Evolutionary conservation across 2,888 invertebrate genomes (phyloP).

Genomic region (Cotesia congregata): DNA sequence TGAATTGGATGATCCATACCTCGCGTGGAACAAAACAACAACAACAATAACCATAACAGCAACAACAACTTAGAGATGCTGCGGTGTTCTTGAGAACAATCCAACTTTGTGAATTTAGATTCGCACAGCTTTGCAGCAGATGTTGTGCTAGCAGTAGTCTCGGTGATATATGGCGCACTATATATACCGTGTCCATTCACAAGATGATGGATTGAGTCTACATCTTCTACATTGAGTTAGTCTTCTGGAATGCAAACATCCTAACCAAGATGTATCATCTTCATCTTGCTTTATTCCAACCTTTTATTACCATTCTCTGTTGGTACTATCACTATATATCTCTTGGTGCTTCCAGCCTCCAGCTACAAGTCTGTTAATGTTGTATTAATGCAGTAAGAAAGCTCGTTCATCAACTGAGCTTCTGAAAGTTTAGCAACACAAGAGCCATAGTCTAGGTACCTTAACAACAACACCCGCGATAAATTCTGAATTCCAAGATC

Average conservation of each 20-base stretch:
- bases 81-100: slow-evolving; percentile 23
- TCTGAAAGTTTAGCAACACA: slow-evolving; percentile 1
- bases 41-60: too few relatives aligned
- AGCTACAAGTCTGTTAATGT: slow-evolving; percentile 31
- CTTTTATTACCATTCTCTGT: too few relatives aligned
- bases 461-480: background rate
- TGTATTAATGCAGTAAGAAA: slow-evolving; percentile 24
- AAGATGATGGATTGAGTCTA: slow-evolving; percentile 35
- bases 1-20: too few relatives aligned
- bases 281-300: background rate
- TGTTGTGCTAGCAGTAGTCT: slow-evolving; percentile 1
- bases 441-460: background rate
- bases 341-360: slow-evolving; percentile 15
- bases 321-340: background rate
- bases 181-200: slow-evolving; percentile 36
- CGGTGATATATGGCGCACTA: slow-evolving; percentile 32
- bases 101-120: slow-evolving; percentile 30
- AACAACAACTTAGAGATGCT: too few relatives aligned
- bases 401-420: slow-evolving; percentile 17
- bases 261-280: slow-evolving; percentile 34
- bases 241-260: slow-evolving; percentile 38
- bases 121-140: slow-evolving; percentile 29
- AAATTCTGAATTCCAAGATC: slow-evolving; percentile 3
- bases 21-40: too few relatives aligned
- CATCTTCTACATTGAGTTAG: slow-evolving; percentile 33